These are phyloP conservation scores for Stomatorhinus ivindoensis DNA, from an alignment of 2,113 vertebrate species.

Conservation along the genomic window DNA sequence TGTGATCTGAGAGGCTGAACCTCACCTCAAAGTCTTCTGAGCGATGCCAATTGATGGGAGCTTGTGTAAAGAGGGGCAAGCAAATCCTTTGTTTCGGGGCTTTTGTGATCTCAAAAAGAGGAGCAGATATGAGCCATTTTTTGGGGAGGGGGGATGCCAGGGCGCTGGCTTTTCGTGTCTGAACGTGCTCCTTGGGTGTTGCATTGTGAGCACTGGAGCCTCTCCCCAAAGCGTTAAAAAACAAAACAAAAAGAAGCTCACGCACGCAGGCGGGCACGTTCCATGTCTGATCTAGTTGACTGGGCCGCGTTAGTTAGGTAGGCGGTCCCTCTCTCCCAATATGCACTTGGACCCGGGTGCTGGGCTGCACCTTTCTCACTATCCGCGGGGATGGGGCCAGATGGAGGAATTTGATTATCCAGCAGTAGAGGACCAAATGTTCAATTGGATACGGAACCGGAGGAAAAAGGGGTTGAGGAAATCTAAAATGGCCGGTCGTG, in stretches of 20 bases:
- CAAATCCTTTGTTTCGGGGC: conserved; percentile 17
- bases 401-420: conserved; percentile 99
- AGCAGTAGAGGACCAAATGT: conserved; percentile 99
- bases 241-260: neutral
- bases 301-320: conserved; percentile 86
- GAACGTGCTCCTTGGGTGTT: neutral
- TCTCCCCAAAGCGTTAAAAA: neutral
- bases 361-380: conserved; percentile 87
- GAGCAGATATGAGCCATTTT: neutral
- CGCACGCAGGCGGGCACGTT: conserved; percentile 4
- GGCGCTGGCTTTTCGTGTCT: neutral
- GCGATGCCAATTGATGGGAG: neutral
- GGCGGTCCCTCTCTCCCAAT: conserved; percentile 83
- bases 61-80: conserved; percentile 13
- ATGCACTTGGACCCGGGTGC: conserved; percentile 93
- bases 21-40: conserved; percentile 18
- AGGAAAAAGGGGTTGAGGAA: conserved; percentile 92
- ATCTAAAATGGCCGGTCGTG: conserved; percentile 99
- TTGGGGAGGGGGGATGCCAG: neutral
- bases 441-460: conserved; percentile 99
- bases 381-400: conserved; percentile 97
- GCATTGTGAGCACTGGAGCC: neutral
- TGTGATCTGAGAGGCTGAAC: conserved; percentile 19
- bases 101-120: conserved; percentile 16
- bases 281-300: conserved; percentile 67